phyloP scores from a whole-genome alignment of 2,888 invertebrate species.

The Phania funesta region DNA sequence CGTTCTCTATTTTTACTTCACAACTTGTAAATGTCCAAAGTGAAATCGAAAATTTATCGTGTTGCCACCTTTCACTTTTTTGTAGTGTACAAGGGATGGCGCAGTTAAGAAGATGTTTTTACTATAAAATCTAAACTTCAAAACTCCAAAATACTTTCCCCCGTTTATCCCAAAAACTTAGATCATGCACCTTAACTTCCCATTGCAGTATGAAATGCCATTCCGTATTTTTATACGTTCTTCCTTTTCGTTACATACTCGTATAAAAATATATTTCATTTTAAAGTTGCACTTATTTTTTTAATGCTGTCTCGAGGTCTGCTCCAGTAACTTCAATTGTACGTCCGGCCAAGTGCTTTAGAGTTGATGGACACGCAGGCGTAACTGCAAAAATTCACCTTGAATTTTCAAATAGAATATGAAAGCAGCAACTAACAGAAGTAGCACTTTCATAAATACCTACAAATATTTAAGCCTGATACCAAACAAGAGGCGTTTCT shows the following conservation, averaged over 20 bases:
- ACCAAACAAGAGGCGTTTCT: conserved; percentile 52
- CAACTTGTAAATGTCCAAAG: no score
- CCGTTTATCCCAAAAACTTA: no score
- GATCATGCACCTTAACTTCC: no score
- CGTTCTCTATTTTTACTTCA: no score
- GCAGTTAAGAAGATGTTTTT: no score
- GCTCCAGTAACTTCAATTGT: conserved; percentile 26
- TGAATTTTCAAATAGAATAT: conserved; percentile 16
- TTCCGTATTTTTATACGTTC: conserved; percentile 10
- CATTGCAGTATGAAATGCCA: conserved; percentile 29
- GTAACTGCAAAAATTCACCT: conserved; percentile 58
- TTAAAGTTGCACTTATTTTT: conserved; percentile 52
- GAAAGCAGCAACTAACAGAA: conserved; percentile 23
- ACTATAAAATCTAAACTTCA: no score
- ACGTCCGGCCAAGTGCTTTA: conserved; percentile 39
- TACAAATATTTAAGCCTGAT: conserved; percentile 26
- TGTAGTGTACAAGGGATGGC: no score
- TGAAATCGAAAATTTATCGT: no score
- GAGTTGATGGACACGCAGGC: conserved; percentile 67
- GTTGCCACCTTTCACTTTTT: no score
- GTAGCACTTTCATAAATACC: conserved; percentile 45
- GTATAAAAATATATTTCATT: conserved; percentile 35
- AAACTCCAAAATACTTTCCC: no score
- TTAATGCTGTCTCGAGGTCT: conserved; percentile 14
- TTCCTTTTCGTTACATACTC: conserved; percentile 7